Base-by-base conservation (phyloP, 2,113 vertebrate genomes). In the Emydura subglobosa region DNA sequence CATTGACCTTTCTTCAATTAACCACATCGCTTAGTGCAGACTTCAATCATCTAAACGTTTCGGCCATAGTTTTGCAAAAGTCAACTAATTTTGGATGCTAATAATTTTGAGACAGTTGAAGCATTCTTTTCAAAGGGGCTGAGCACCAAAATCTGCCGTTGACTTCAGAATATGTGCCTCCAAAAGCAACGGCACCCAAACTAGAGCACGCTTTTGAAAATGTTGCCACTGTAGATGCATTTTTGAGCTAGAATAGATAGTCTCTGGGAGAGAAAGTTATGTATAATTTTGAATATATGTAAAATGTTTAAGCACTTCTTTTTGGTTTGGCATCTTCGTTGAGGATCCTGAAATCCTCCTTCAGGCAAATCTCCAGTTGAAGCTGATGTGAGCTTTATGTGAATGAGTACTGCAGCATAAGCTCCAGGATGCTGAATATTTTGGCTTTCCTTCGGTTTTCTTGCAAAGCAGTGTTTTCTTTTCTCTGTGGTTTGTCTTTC, bases 401-500 rank as follows among this genome's bases (percentile, higher is more conserved):
- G 87, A 81, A 59, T 83, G 50, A 81, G 83, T 83, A 34, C 83
- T 79, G 85, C 91, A 85, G 54, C 91, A 84, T 76, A 85, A 27
- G 12, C 51, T 53, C 49, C 5, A 10, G 4, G 10, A 92, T 95
- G 22, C 83, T n/a, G 39, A 74, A 76, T 80, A 47, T 3, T 55
- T 79, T 49, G 13, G 39, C 88, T 94, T 92, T 91, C 65, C 83
- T 79, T 83, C 76, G 83, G 16, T 94, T 94, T 89, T 44, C 96
- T 94, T 95, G 65, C 94, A 91, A 85, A 92, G 87, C 93, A 91
- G 90, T 3, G 0, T 91, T 96, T 91, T 97, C 88, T 92, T 95
- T 96, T 86, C 87, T 95, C 83, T 88, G 90, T 78, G 76, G 96
- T 89, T 89, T 3, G 1, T 91, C 90, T 50, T 86, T 83, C 47